phyloP scores from a whole-genome alignment of 2,888 invertebrate species.

The Aporophyla lueneburgensis region DNA sequence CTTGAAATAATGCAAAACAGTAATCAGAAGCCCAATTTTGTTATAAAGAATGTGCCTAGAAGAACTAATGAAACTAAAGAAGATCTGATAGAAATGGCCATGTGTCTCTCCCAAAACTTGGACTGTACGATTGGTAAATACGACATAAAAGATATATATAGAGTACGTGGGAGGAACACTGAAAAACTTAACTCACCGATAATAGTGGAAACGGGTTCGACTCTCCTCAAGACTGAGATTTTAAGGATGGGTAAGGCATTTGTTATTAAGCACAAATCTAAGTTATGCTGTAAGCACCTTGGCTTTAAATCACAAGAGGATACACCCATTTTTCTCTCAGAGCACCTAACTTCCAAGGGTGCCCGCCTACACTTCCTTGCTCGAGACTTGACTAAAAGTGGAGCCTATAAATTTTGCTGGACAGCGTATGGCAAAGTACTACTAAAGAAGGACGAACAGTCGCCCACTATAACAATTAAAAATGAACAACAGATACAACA shows the following conservation, averaged over 20 bases:
- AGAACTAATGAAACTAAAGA: too few species aligned
- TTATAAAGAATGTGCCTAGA: too few species aligned
- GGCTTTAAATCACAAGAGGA: not conserved
- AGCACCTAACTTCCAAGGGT: not conserved
- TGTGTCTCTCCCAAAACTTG: too few species aligned
- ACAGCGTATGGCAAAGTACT: not conserved
- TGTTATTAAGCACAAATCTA: not conserved
- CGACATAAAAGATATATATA: too few species aligned
- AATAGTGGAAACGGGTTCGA: not conserved
- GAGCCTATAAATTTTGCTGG: slow-evolving; percentile 8
- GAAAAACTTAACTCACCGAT: too few species aligned
- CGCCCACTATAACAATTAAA: not conserved
- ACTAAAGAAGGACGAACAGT: not conserved
- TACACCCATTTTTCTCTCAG: not conserved
- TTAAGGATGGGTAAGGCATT: not conserved
- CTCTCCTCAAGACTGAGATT: not conserved
- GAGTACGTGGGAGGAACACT: too few species aligned
- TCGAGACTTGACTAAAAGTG: not conserved
- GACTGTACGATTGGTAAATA: not conserved
- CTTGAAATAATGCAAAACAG: too few species aligned
- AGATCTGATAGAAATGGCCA: too few species aligned
- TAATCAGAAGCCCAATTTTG: too few species aligned
- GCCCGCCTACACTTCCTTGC: not conserved
- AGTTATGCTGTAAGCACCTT: slow-evolving; percentile 2
- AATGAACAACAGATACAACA: slow-evolving; percentile 1